These are phyloP conservation scores for Trichopria drosophilae DNA, from an alignment of 2,888 invertebrate genomes.

Conservation along the genomic window DNA sequence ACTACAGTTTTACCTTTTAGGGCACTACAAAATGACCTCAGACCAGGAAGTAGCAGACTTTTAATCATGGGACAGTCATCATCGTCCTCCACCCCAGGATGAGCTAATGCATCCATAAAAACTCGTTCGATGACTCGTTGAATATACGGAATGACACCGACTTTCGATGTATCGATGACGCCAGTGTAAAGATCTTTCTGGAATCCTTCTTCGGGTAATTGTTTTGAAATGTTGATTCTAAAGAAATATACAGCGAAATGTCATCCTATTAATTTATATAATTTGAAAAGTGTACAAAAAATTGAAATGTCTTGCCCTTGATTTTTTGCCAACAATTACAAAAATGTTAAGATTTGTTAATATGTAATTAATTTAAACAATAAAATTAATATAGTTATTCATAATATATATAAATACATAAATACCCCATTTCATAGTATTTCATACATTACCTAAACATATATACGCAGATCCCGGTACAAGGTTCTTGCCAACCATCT, in stretches of 20 bases:
- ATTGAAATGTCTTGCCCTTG: too few species aligned
- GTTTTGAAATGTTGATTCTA: slow-evolving; percentile 75
- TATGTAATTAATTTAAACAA: too few species aligned
- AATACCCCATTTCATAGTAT: too few species aligned
- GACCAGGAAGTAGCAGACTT: slow-evolving; percentile 78
- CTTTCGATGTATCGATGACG: slow-evolving; percentile 74
- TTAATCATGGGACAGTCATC: slow-evolving; percentile 84
- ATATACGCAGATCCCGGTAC: slow-evolving; percentile 82
- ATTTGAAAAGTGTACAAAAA: neutral
- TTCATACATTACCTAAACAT: slow-evolving; percentile 75
- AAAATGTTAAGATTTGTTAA: neutral
- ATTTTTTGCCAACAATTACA: too few species aligned
- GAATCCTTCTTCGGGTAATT: slow-evolving; percentile 89
- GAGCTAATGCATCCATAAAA: slow-evolving; percentile 86
- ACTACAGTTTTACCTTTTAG: slow-evolving; percentile 67
- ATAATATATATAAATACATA: too few species aligned
- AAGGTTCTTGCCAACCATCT: slow-evolving; percentile 79
- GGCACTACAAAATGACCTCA: slow-evolving; percentile 88
- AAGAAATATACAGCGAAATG: too few species aligned
- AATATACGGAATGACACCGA: slow-evolving; percentile 83
- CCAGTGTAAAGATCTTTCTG: slow-evolving; percentile 82
- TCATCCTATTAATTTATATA: neutral
- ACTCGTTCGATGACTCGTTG: slow-evolving; percentile 86
- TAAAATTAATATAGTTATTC: too few species aligned
- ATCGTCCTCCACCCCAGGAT: slow-evolving; percentile 78